Evolutionary conservation across 2,113 vertebrate species (phyloP).

Genomic region (Theropithecus gelada): DNA sequence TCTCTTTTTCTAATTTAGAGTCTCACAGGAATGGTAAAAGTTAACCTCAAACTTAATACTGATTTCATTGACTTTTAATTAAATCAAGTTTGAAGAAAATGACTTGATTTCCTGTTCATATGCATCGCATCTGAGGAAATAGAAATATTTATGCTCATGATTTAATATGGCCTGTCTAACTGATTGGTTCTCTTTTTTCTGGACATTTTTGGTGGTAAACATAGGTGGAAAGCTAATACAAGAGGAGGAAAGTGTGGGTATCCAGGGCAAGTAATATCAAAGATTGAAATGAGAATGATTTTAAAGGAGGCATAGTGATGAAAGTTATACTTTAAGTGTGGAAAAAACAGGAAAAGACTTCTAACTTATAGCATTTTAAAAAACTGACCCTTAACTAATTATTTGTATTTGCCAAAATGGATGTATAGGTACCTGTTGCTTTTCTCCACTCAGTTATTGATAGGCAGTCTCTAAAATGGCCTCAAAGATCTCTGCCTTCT

Average conservation of each 20-base stretch:
- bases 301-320: not conserved
- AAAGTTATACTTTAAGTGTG: not conserved
- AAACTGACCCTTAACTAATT: not conserved
- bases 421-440: not conserved
- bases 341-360: not conserved
- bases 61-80: constrained; percentile 25
- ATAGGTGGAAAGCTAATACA: not conserved
- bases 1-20: not conserved
- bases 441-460: not conserved
- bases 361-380: not conserved
- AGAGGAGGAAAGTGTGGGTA: not conserved
- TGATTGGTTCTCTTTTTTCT: not conserved
- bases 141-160: constrained; percentile 26
- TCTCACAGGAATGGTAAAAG: constrained; percentile 1
- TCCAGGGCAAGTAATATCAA: not conserved
- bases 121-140: not conserved
- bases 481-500: not conserved
- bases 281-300: not conserved
- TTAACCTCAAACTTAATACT: not conserved
- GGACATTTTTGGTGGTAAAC: not conserved
- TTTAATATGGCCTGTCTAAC: not conserved
- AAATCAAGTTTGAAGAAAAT: not conserved
- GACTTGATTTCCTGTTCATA: not conserved
- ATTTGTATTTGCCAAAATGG: not conserved
- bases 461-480: not conserved